A percentile compares a stretch with the other conserved stretches of the same genome.
Evolutionary conservation across 2,797 vertebrate genomes (phyloP).

Genomic region (Neopelma chrysocephalum): DNA sequence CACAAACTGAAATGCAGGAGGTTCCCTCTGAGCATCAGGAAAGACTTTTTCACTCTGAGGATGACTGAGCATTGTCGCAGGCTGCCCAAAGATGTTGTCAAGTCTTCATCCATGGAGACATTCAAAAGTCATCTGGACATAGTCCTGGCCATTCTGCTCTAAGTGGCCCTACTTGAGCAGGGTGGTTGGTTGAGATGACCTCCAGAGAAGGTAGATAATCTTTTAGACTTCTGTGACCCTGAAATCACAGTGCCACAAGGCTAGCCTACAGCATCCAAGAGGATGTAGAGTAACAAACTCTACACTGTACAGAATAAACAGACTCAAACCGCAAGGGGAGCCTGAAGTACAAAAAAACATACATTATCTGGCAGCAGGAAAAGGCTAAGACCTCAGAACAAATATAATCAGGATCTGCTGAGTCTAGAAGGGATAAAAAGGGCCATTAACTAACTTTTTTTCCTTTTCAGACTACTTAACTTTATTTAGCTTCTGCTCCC

Average conservation of each 20-base stretch:
- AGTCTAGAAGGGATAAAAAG: not conserved
- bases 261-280: not conserved
- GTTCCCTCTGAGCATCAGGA: not conserved
- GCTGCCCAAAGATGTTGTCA: not conserved
- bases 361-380: not conserved
- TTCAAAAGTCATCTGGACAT: not conserved
- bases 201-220: not conserved
- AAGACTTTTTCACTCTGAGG: not conserved
- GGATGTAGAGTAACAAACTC: not conserved
- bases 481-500: not conserved
- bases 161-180: not conserved
- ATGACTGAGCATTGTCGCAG: not conserved
- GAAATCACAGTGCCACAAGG: not conserved
- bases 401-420: not conserved
- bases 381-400: not conserved
- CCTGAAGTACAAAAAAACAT: not conserved
- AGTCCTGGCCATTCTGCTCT: not conserved
- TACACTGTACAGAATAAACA: not conserved
- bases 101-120: not conserved
- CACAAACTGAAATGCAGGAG: not conserved
- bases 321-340: not conserved
- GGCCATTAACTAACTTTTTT: not conserved
- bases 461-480: not conserved
- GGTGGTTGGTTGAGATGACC: accelerated
- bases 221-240: not conserved